phyloP scores from a whole-genome alignment of 2,888 invertebrate species.

The Clepsis dumicolana region DNA sequence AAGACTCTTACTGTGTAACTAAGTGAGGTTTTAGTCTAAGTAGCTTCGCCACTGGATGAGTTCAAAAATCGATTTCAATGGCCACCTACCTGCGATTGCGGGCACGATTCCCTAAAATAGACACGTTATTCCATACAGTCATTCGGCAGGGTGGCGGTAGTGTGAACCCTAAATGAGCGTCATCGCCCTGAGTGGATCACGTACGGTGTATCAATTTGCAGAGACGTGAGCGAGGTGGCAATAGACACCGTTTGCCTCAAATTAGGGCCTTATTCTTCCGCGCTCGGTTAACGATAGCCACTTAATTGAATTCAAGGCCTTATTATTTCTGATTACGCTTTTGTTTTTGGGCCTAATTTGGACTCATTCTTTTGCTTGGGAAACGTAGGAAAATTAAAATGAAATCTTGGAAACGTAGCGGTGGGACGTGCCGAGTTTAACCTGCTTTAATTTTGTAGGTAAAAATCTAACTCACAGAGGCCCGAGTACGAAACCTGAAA shows the following conservation, averaged over 20 bases:
- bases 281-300: constrained; percentile 59
- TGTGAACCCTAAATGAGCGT: constrained; percentile 65
- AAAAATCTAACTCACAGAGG: too few relatives aligned
- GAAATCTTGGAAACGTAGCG: background rate
- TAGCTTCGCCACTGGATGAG: background rate
- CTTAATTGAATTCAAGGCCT: constrained; percentile 52
- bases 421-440: constrained; percentile 2
- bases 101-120: constrained; percentile 22
- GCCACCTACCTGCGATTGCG: constrained; percentile 9
- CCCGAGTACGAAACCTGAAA: too few relatives aligned
- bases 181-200: constrained; percentile 71
- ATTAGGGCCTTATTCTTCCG: constrained; percentile 64
- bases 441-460: background rate
- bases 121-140: constrained; percentile 39
- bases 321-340: constrained; percentile 40
- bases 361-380: constrained; percentile 9
- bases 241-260: constrained; percentile 50
- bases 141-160: constrained; percentile 50
- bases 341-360: constrained; percentile 31
- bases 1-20: background rate
- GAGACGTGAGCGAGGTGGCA: constrained; percentile 68
- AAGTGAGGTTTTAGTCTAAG: background rate
- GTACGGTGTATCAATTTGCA: constrained; percentile 74
- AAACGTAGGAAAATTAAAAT: background rate
- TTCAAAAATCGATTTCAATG: background rate